phyloP scores from a whole-genome alignment of 2,797 vertebrate species.

The Myiothlypis coronata region DNA sequence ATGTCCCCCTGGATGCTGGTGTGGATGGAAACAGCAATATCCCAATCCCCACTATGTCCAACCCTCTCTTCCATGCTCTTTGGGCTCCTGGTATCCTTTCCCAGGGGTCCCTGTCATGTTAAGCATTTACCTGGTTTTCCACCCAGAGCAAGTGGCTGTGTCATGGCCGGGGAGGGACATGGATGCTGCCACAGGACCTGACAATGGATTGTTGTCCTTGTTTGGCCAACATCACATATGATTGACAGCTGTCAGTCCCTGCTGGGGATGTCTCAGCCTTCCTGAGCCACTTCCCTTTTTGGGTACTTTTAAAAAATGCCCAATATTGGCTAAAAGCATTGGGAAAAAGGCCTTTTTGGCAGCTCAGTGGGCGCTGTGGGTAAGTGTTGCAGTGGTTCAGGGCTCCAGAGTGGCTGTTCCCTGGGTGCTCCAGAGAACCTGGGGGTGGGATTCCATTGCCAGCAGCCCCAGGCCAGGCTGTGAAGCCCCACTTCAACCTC shows the following conservation, averaged over 20 bases:
- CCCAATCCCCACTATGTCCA: background rate
- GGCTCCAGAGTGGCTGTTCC: background rate
- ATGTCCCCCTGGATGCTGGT: accelerated
- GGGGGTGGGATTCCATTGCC: background rate
- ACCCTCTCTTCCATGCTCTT: background rate
- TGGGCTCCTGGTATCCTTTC: background rate
- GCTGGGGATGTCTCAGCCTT: background rate
- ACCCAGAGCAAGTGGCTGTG: accelerated
- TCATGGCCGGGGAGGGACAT: accelerated
- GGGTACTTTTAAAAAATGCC: background rate
- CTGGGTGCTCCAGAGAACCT: background rate
- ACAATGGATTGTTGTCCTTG: background rate
- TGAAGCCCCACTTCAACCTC: background rate
- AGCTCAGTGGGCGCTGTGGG: accelerated
- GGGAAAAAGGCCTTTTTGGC: background rate
- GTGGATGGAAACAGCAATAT: accelerated
- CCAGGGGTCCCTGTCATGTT: accelerated
- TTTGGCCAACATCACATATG: accelerated
- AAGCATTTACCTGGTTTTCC: background rate
- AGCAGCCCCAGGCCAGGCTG: background rate
- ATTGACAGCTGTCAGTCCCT: background rate
- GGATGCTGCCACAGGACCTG: background rate
- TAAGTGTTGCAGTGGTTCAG: accelerated
- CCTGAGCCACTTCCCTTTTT: accelerated
- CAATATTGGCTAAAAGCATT: background rate